Evolutionary conservation across 2,888 invertebrate genomes (phyloP).

Genomic region (Pseudolycoriella hygida): DNA sequence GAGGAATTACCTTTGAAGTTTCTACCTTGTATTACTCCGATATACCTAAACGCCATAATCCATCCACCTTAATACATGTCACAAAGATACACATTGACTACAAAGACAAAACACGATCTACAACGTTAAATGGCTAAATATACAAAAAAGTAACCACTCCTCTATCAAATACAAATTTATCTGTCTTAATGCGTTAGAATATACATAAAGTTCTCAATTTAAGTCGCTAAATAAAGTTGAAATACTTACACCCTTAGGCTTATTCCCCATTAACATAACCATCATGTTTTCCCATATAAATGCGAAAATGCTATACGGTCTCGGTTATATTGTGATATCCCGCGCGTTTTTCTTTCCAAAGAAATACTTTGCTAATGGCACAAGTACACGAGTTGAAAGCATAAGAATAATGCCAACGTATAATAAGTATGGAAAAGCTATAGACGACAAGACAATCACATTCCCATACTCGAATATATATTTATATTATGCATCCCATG

Average conservation of each 20-base stretch:
- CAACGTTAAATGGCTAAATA: neutral
- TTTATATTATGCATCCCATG: too few relatives aligned
- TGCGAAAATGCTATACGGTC: neutral
- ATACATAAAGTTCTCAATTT: constrained; percentile 4
- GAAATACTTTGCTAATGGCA: neutral
- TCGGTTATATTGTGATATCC: neutral
- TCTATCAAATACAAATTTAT: constrained; percentile 2
- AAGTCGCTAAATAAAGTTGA: constrained; percentile 4
- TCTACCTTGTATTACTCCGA: too few relatives aligned
- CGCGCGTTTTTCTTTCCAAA: neutral
- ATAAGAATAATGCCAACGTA: neutral
- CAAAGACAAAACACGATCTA: too few relatives aligned
- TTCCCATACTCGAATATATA: too few relatives aligned
- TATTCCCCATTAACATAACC: constrained; percentile 4
- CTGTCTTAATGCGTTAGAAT: constrained; percentile 2
- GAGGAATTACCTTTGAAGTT: too few relatives aligned
- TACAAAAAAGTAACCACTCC: neutral
- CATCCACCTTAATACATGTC: too few relatives aligned
- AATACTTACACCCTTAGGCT: constrained; percentile 3
- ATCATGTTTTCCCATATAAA: neutral
- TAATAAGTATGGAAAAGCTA: neutral
- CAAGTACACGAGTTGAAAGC: neutral
- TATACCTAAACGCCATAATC: too few relatives aligned
- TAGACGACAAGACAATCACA: neutral
- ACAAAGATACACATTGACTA: too few relatives aligned